These are phyloP conservation scores for Actinopyga echinites DNA, from an alignment of 53 echinoderm and acorn worm species.

Conservation along the genomic window DNA sequence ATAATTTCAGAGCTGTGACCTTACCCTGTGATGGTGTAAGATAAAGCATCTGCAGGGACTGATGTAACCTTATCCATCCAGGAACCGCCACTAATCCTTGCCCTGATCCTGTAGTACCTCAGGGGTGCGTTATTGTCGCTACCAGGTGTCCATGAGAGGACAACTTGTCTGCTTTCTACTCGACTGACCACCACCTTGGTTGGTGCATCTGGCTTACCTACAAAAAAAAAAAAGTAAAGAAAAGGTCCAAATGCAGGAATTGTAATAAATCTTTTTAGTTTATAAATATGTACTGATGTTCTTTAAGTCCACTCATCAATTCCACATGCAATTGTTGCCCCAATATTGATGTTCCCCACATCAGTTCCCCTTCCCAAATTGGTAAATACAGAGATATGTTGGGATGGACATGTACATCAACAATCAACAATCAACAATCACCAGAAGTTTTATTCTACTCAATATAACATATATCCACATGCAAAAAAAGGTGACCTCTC, in stretches of 20 bases:
- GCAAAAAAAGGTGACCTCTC: no score
- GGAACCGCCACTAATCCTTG: conserved; percentile 40
- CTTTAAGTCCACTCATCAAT: no score
- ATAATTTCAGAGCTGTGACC: not conserved
- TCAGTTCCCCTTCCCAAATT: no score
- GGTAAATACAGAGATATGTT: no score
- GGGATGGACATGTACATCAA: no score
- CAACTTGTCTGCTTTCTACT: conserved; percentile 74
- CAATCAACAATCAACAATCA: no score
- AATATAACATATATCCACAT: no score
- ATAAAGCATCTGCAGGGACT: conserved; percentile 59
- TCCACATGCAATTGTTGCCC: no score
- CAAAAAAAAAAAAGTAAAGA: not conserved
- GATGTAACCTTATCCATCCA: conserved; percentile 61
- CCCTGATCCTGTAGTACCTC: conserved; percentile 78
- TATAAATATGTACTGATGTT: no score
- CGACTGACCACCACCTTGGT: conserved; percentile 76
- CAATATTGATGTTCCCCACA: no score
- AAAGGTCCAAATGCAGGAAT: not conserved
- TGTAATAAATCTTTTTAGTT: no score
- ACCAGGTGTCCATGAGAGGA: conserved; percentile 80
- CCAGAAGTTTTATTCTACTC: no score
- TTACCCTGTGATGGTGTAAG: conserved; percentile 69
- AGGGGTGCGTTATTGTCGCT: conserved; percentile 79
- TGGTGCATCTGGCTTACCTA: conserved; percentile 78